Evolutionary conservation across 2,113 vertebrate genomes (phyloP).

Genomic region (Grammomys dolichurus): DNA sequence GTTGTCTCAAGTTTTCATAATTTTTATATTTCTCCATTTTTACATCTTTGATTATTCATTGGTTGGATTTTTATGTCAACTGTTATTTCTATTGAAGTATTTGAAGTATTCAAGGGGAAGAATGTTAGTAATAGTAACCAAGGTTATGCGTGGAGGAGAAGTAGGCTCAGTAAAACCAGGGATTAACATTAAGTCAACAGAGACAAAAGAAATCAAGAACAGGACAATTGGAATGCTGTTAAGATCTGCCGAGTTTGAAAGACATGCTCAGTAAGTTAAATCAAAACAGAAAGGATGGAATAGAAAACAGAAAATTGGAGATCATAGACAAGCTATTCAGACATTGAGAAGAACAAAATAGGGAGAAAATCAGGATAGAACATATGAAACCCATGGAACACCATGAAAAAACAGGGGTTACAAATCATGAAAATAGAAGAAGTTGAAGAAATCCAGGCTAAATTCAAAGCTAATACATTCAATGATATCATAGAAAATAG

Average conservation of each 20-base stretch:
- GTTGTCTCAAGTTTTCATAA: too few species aligned
- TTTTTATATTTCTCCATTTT: too few species aligned
- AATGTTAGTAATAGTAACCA: too few species aligned
- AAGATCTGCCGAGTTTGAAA: too few species aligned
- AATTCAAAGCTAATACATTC: background rate
- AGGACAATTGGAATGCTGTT: too few species aligned
- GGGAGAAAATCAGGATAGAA: background rate
- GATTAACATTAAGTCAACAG: too few species aligned
- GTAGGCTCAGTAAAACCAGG: too few species aligned
- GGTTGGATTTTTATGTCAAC: too few species aligned
- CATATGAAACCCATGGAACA: background rate
- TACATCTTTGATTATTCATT: background rate
- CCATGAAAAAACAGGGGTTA: background rate
- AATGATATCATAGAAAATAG: background rate
- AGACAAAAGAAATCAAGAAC: too few species aligned
- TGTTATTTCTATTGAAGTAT: too few species aligned
- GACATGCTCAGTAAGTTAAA: background rate
- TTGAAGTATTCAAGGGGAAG: too few species aligned
- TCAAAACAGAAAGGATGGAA: background rate
- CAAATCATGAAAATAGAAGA: background rate
- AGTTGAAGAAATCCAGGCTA: background rate
- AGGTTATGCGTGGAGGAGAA: too few species aligned
- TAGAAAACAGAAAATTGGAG: background rate
- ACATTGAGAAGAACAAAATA: background rate
- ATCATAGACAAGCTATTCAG: background rate